Conservation (phyloP, 37 sponge, comb jelly and placozoan species). For the Halisarca cf. caerulea region DNA sequence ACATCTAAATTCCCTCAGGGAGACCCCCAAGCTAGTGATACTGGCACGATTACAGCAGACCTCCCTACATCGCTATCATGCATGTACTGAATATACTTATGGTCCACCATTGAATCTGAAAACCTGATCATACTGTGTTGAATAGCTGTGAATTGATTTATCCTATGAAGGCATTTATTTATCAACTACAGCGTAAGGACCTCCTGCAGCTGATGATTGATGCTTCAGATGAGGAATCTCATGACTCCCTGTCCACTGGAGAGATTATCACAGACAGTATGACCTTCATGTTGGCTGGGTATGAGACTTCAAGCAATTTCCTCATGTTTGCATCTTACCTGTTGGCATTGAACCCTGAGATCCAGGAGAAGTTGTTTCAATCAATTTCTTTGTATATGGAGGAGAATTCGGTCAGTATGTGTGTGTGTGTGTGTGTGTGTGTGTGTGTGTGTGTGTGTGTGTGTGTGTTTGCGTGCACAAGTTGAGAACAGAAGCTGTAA, state of each 20-base stretch:
- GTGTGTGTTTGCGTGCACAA: background rate
- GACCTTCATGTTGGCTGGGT: slow-evolving; percentile 74
- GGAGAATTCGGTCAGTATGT: slow-evolving; percentile 41
- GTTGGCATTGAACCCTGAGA: slow-evolving; percentile 59
- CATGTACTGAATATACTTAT: too few relatives aligned
- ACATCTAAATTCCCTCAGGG: too few relatives aligned
- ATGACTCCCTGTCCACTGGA: slow-evolving; percentile 35
- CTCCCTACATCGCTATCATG: too few relatives aligned
- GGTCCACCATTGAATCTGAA: too few relatives aligned
- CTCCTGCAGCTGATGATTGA: slow-evolving; percentile 72
- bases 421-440: slow-evolving; percentile 26
- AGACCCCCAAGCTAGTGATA: too few relatives aligned
- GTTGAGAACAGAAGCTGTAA: too few relatives aligned
- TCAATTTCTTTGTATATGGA: slow-evolving; percentile 54
- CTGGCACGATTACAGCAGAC: too few relatives aligned
- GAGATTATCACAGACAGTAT: slow-evolving; percentile 47
- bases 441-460: slow-evolving; percentile 8
- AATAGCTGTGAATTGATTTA: too few relatives aligned
- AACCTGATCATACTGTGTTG: too few relatives aligned
- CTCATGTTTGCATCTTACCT: slow-evolving; percentile 63
- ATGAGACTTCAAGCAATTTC: slow-evolving; percentile 74
- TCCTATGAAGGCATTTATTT: too few relatives aligned
- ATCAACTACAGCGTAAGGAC: slow-evolving; percentile 46
- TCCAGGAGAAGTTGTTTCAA: slow-evolving; percentile 56
- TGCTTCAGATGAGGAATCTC: slow-evolving; percentile 35